These are phyloP conservation scores for Aplochiton taeniatus DNA, from an alignment of 2,797 vertebrate species.

Conservation along the genomic window DNA sequence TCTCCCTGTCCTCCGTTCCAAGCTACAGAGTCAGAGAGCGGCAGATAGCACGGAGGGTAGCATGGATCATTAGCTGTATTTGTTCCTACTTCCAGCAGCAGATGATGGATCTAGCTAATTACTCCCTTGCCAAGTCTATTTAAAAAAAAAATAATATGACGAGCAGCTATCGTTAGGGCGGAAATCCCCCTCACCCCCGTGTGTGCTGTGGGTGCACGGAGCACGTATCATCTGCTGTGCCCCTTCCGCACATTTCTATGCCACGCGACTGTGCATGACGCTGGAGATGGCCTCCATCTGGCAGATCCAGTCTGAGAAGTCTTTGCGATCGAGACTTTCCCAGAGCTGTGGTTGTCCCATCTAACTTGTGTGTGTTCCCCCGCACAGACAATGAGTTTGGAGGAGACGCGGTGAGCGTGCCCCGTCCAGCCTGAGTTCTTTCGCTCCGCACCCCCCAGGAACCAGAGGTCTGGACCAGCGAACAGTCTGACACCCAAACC, in stretches of 20 bases:
- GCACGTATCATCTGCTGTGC: too few relatives aligned
- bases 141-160: constrained; percentile 65
- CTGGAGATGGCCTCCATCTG: not conserved
- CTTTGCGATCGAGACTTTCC: constrained; percentile 36
- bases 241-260: constrained; percentile 44
- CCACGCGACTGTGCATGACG: constrained; percentile 70
- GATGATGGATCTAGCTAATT: constrained; percentile 80
- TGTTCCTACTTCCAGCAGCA: constrained; percentile 78
- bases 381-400: constrained; percentile 85
- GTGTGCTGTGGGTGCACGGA: constrained; percentile 41
- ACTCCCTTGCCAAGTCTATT: constrained; percentile 70
- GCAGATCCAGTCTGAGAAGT: constrained; percentile 52
- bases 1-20: not conserved
- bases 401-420: constrained; percentile 81
- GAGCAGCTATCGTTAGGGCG: constrained; percentile 61
- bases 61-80: constrained; percentile 78
- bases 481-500: constrained; percentile 63
- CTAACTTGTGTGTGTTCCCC: constrained; percentile 55
- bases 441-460: constrained; percentile 67
- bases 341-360: not conserved
- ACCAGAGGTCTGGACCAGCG: constrained; percentile 78
- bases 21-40: constrained; percentile 34
- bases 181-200: constrained; percentile 57
- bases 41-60: constrained; percentile 70
- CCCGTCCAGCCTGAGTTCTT: constrained; percentile 66